Base-by-base conservation (phyloP, 2,113 vertebrate species). In the Dunckerocampus dactyliophorus region DNA sequence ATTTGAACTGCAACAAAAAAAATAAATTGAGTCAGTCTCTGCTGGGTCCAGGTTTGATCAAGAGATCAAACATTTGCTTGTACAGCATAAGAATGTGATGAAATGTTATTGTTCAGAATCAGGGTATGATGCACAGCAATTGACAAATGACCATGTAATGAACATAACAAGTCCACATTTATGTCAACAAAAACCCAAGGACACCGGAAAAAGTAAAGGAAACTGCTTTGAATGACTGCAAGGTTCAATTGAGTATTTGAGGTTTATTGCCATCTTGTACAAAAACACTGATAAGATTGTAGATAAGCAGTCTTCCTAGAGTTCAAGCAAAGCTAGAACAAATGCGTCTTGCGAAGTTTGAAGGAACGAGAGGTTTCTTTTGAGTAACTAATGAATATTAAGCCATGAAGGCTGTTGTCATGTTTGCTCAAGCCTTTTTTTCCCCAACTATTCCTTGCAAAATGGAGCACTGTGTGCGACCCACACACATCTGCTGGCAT, bases 401-500 rank as follows among this genome's bases (percentile, higher is more conserved):
- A 42, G 47, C 59, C 47, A 17, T 59, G 24, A 59, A 51, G 22
- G 39, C 17, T 16, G 49, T 7, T n/a, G 17, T 37, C 20, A 2
- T 21, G 1, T n/a, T 54, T 54, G n/a, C 4, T 37, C 31, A 19
- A 24, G 16, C 12, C 6, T 46, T 24, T 20, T 42, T 15, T 3
- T 10, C 34, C 11, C 10, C 34, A 37, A 37, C 45, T 19, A 46
- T 57, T 9, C 42, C 55, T 53, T 66, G 47, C n/a, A 12, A 47
- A 37, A 49, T 1, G 4, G 19, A 54, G 31, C 55, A 51, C 14
- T 45, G 50, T 24, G 67, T 39, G 47, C 60, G 78, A 77, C 71
- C 72, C 62, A 65, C 50, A n/a, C 50, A n/a, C 83, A 88, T 88
- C 83, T 88, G 85, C 65, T 86, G 24, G 47, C 80, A 79, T 82